Conservation (phyloP, 2,797 vertebrate species). For the Euphonia xanthogaster region DNA sequence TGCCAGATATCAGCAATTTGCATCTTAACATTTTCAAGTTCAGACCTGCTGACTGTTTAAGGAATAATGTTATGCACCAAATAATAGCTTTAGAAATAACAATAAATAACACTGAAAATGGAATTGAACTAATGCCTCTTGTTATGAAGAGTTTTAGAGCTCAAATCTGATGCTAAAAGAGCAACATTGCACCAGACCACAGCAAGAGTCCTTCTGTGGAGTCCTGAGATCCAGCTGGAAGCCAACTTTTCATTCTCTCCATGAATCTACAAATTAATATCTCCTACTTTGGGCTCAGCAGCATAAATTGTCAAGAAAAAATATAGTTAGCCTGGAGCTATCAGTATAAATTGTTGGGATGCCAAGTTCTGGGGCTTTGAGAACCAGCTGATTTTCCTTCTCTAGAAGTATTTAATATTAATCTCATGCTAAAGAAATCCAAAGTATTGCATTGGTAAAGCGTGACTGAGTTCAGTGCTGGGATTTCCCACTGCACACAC, state of each 20-base stretch:
- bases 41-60: not conserved
- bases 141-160: constrained; percentile 9
- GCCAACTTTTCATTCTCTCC: constrained; percentile 38
- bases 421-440: constrained; percentile 2
- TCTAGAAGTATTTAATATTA: not conserved
- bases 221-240: not conserved
- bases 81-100: constrained; percentile 1
- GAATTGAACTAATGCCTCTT: not conserved
- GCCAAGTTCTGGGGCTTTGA: constrained; percentile 32
- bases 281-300: constrained; percentile 3
- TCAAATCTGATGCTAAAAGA: constrained; percentile 18
- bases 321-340: constrained; percentile 48
- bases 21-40: constrained; percentile 6
- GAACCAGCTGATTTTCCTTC: constrained; percentile 23
- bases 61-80: not conserved
- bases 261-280: constrained; percentile 16
- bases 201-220: constrained; percentile 6
- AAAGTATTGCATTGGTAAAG: not conserved
- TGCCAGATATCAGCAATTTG: constrained; percentile 23
- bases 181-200: not conserved
- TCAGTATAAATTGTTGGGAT: not conserved
- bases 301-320: constrained; percentile 51
- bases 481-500: not conserved
- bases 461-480: not conserved
- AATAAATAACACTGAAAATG: constrained; percentile 20